Evolutionary conservation across 2,797 vertebrate species (phyloP).

Genomic region (Danio tinwini): DNA sequence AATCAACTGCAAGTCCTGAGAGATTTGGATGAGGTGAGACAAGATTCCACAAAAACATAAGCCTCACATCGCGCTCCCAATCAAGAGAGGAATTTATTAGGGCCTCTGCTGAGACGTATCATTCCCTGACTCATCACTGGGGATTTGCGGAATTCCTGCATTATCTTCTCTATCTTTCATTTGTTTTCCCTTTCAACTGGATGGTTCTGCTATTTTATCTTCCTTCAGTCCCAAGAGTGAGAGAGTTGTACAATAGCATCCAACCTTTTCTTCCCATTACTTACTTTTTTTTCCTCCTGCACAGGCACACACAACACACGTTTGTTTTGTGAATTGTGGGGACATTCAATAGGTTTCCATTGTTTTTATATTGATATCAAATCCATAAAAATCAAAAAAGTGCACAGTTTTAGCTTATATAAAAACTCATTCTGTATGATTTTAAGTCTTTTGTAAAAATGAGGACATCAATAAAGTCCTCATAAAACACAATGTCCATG

Average conservation of each 20-base stretch:
- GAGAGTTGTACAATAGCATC: constrained; percentile 20
- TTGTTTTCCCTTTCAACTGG: constrained; percentile 18
- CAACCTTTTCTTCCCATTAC: background rate
- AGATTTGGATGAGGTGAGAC: constrained; percentile 23
- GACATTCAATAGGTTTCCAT: no score
- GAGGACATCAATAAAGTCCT: no score
- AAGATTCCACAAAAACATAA: constrained; percentile 50
- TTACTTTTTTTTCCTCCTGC: background rate
- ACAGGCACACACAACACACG: constrained; percentile 17
- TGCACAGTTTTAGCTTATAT: no score
- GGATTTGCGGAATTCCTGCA: constrained; percentile 48
- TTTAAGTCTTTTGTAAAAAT: no score
- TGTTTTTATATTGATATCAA: no score
- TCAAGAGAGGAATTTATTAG: constrained; percentile 66
- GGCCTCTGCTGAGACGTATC: constrained; percentile 31
- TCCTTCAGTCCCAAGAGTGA: constrained; percentile 2
- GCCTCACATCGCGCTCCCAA: constrained; percentile 58
- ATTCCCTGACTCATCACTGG: constrained; percentile 50
- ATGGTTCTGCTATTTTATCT: constrained; percentile 10
- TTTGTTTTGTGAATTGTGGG: no score
- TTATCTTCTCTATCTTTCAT: constrained; percentile 38
- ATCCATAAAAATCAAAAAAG: no score
- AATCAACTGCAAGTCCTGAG: constrained; percentile 37
- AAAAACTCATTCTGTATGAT: no score
- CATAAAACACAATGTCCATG: no score